A percentile compares a stretch with the other conserved stretches of the same genome.
These are phyloP conservation scores for Pterocles gutturalis DNA, from an alignment of 2,113 vertebrate species.

Conservation along the genomic window DNA sequence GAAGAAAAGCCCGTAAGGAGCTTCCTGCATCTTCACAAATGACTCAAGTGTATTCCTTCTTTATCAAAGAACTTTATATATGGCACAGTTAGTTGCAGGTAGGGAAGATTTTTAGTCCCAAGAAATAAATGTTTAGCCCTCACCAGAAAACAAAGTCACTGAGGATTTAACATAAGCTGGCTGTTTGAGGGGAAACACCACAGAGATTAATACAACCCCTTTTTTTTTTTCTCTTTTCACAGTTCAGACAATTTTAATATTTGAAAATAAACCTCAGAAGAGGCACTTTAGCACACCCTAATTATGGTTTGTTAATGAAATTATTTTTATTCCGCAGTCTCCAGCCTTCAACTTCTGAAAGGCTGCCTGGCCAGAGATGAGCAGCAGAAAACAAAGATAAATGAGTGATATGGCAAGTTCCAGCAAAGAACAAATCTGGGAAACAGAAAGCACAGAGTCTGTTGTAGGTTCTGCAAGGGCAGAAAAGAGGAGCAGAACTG, in stretches of 20 bases:
- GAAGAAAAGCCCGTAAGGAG: neutral
- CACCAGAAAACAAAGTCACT: neutral
- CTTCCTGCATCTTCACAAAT: neutral
- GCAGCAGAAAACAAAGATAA: conserved; percentile 7
- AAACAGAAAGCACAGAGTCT: neutral
- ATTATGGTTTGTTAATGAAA: neutral
- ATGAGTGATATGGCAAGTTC: neutral
- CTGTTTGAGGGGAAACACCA: neutral
- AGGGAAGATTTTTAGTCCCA: neutral
- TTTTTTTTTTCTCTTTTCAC: neutral
- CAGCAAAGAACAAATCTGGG: neutral
- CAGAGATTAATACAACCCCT: neutral
- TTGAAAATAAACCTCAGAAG: neutral
- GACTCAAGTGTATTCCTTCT: neutral
- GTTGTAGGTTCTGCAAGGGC: neutral
- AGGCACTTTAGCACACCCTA: neutral
- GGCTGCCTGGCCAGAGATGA: neutral
- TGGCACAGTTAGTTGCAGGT: neutral
- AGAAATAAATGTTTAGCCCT: neutral
- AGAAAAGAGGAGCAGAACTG: neutral
- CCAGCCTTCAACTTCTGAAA: neutral
- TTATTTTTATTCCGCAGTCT: neutral
- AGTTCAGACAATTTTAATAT: neutral
- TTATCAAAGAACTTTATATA: neutral
- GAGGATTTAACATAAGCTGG: neutral